Conservation (phyloP, 2,113 vertebrate species). For the Ardeotis arabs region DNA sequence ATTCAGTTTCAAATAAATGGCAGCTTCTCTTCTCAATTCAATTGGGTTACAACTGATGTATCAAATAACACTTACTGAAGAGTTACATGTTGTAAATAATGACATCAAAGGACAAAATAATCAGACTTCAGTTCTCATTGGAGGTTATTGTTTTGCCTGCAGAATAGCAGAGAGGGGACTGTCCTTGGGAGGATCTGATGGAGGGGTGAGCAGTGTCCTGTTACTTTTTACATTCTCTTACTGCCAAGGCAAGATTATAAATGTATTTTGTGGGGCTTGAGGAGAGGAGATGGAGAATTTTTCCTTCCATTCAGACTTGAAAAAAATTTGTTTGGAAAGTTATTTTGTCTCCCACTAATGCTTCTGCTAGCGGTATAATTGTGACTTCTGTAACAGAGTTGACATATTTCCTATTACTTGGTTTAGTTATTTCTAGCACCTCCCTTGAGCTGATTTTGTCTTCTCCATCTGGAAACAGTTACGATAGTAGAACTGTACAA, state of each 20-base stretch:
- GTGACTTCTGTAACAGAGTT: not conserved
- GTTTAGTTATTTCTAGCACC: not conserved
- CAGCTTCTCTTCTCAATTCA: not conserved
- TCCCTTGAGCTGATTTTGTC: not conserved
- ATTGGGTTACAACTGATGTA: not conserved
- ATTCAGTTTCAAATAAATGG: not conserved
- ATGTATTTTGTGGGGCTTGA: not conserved
- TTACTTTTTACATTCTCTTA: constrained; percentile 34
- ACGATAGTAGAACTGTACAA: not conserved
- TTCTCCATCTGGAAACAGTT: not conserved
- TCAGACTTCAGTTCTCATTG: constrained; percentile 28
- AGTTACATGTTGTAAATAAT: not conserved
- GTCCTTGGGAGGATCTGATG: constrained; percentile 92
- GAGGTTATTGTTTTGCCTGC: constrained; percentile 63
- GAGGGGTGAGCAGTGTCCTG: constrained; percentile 86
- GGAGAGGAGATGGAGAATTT: not conserved
- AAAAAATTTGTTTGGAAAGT: not conserved
- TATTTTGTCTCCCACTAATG: not conserved
- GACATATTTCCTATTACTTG: not conserved
- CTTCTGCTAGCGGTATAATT: not conserved
- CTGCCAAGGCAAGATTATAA: constrained; percentile 11
- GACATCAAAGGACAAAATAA: not conserved
- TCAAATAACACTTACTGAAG: not conserved
- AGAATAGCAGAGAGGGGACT: constrained; percentile 92
- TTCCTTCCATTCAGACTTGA: not conserved